phyloP scores from a whole-genome alignment of 2,888 invertebrate genomes.

The Phalangium opilio region DNA sequence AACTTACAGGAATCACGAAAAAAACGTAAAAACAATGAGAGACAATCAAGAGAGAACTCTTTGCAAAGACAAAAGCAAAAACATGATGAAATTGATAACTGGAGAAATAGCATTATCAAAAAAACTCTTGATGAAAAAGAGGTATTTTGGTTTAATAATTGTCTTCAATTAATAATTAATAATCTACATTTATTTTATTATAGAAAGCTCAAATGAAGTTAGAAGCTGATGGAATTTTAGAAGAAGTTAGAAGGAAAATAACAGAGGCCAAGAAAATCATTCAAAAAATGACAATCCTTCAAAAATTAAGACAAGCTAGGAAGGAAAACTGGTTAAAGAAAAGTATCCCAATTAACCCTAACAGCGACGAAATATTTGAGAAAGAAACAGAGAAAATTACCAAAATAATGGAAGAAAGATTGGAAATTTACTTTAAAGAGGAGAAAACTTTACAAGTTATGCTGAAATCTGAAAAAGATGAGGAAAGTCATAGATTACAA shows the following conservation, averaged over 20 bases:
- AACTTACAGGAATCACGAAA: too few relatives aligned
- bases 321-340: slow-evolving; percentile 11
- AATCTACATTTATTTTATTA: background rate
- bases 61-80: too few relatives aligned
- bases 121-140: too few relatives aligned
- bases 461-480: slow-evolving; percentile 16
- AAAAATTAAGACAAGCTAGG: slow-evolving; percentile 13
- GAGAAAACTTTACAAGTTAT: slow-evolving; percentile 16
- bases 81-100: too few relatives aligned
- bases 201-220: slow-evolving; percentile 18
- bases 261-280: slow-evolving; percentile 13
- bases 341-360: background rate
- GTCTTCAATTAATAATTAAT: too few relatives aligned
- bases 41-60: too few relatives aligned
- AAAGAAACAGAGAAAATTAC: slow-evolving; percentile 3
- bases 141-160: too few relatives aligned
- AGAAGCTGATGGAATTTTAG: slow-evolving; percentile 17
- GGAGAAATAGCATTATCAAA: too few relatives aligned
- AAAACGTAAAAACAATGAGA: too few relatives aligned
- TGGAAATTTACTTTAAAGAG: slow-evolving; percentile 13
- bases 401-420: slow-evolving; percentile 6
- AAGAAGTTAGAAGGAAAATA: slow-evolving; percentile 17
- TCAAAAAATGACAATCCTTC: slow-evolving; percentile 12
- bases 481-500: too few relatives aligned
- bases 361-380: slow-evolving; percentile 7